Evolutionary conservation across 2,888 invertebrate species (phyloP).

Genomic region (Acanthosepion pharaonis): DNA sequence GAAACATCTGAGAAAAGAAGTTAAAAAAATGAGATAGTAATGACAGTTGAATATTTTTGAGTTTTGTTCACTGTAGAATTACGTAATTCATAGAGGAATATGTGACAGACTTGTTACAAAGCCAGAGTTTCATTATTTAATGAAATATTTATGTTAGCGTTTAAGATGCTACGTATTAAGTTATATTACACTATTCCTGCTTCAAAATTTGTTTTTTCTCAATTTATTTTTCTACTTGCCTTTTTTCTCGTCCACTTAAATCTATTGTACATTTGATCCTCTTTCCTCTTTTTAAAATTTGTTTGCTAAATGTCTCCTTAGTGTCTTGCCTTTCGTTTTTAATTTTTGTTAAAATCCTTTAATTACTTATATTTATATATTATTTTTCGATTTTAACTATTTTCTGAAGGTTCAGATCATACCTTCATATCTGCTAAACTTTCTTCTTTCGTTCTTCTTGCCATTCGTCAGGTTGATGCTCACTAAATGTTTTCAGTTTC

Average conservation of each 20-base stretch:
- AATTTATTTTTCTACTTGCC: not conserved
- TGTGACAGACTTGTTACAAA: no score
- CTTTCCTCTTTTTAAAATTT: no score
- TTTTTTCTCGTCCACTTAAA: not conserved
- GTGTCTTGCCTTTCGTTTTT: no score
- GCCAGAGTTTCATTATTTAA: not conserved
- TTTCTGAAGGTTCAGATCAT: no score
- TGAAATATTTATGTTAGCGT: not conserved
- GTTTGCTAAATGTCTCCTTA: no score
- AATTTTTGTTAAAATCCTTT: no score
- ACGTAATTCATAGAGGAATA: not conserved
- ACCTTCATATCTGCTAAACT: no score
- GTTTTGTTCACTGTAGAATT: not conserved
- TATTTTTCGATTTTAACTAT: no score
- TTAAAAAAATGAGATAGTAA: not conserved
- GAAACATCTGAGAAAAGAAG: not conserved
- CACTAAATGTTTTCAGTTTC: no score
- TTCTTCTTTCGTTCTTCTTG: no score
- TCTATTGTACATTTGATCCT: not conserved
- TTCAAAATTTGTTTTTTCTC: not conserved
- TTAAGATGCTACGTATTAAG: not conserved
- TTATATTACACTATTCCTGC: not conserved
- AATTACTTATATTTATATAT: no score
- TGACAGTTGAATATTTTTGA: not conserved
- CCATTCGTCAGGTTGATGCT: no score